These are phyloP conservation scores for Hestina assimilis DNA, from an alignment of 1,140 invertebrate genomes.

Conservation along the genomic window DNA sequence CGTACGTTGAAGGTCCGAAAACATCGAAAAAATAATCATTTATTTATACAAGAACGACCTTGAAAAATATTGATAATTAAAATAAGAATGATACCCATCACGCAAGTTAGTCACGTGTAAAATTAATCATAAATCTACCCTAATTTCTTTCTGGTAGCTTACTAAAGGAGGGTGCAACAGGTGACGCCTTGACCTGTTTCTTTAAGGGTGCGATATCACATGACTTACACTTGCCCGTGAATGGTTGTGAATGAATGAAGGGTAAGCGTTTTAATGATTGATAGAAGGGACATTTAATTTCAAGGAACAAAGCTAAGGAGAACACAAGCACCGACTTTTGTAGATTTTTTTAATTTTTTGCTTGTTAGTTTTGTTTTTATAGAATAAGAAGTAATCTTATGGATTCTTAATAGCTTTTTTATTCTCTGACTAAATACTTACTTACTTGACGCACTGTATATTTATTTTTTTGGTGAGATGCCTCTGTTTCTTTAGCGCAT, in stretches of 20 bases:
- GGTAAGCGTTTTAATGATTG: not conserved
- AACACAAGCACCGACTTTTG: too few species aligned
- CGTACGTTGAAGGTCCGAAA: too few species aligned
- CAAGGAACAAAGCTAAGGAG: not conserved
- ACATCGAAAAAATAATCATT: too few species aligned
- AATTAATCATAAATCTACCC: slow-evolving; percentile 33
- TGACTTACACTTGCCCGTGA: slow-evolving; percentile 30
- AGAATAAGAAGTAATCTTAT: too few species aligned
- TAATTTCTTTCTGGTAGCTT: slow-evolving; percentile 37
- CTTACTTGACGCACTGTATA: too few species aligned
- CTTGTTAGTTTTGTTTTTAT: too few species aligned
- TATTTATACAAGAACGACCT: too few species aligned
- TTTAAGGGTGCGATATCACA: slow-evolving; percentile 45
- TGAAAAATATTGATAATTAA: not conserved
- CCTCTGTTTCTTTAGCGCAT: too few species aligned
- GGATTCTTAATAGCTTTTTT: too few species aligned
- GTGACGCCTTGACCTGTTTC: slow-evolving; percentile 63
- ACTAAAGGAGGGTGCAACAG: slow-evolving; percentile 55
- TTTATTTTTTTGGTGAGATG: too few species aligned
- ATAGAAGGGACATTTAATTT: not conserved
- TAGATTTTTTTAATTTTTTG: too few species aligned
- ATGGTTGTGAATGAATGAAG: slow-evolving; percentile 11
- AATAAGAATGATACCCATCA: not conserved
- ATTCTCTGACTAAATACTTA: too few species aligned
- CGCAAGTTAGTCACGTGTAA: slow-evolving; percentile 9